These are phyloP conservation scores for Trematocara zebra DNA, from an alignment of 2,113 vertebrate species.

Conservation along the genomic window DNA sequence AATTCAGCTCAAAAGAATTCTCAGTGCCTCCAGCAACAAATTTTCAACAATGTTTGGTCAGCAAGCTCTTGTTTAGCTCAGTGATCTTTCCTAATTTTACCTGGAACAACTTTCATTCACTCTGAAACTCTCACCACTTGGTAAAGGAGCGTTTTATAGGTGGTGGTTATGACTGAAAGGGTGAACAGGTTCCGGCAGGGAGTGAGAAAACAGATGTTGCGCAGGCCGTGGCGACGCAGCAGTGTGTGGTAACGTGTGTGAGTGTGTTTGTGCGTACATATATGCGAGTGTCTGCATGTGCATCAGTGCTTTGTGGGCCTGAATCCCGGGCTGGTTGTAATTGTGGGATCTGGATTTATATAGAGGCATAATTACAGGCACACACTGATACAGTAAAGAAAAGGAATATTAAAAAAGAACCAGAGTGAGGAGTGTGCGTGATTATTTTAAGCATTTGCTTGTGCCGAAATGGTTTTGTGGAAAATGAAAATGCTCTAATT, in stretches of 20 bases:
- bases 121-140: constrained; percentile 2
- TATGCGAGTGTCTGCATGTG: not conserved
- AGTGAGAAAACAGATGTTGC: constrained; percentile 70
- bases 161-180: constrained; percentile 72
- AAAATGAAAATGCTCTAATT: constrained; percentile 60
- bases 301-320: constrained; percentile 1
- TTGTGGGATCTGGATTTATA: constrained; percentile 69
- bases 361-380: constrained; percentile 65
- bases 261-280: not conserved
- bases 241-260: not conserved
- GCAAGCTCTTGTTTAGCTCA: not conserved
- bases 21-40: not conserved
- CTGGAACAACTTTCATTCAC: not conserved
- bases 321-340: constrained; percentile 52
- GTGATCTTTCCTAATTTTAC: constrained; percentile 38
- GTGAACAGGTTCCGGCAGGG: constrained; percentile 54
- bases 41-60: not conserved
- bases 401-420: constrained; percentile 20
- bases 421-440: not conserved
- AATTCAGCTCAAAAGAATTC: constrained; percentile 13
- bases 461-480: constrained; percentile 44
- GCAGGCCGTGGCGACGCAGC: constrained; percentile 18
- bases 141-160: constrained; percentile 54
- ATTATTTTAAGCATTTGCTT: constrained; percentile 57
- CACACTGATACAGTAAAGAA: constrained; percentile 41